Percentiles rank a stretch among this genome's conserved stretches.
Conservation (phyloP, 2,113 vertebrate genomes). For the Lamprologus sp. region DNA sequence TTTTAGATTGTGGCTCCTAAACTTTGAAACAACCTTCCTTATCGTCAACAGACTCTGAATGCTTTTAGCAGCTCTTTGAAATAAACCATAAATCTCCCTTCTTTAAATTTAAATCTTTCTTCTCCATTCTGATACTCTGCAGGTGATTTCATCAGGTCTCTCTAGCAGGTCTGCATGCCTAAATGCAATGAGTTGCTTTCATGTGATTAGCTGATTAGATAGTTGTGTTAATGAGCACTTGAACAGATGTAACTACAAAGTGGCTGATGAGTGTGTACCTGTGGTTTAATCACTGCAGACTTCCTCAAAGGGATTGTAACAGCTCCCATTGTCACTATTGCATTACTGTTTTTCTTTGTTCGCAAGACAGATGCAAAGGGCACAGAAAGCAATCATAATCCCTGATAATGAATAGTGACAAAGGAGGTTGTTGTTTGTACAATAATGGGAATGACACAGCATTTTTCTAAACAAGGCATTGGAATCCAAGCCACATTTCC, state of each 20-base stretch:
- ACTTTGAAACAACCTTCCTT: not conserved
- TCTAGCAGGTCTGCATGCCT: not conserved
- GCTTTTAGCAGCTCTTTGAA: not conserved
- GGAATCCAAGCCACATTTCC: conserved; percentile 19
- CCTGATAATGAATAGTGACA: not conserved
- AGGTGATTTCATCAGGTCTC: not conserved
- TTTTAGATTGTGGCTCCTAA: not conserved
- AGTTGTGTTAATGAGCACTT: not conserved
- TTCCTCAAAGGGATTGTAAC: not conserved
- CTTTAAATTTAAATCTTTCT: not conserved
- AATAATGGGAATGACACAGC: not conserved
- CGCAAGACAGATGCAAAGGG: not conserved
- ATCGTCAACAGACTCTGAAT: not conserved
- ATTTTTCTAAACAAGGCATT: conserved; percentile 1
- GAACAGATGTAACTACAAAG: not conserved
- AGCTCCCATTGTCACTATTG: not conserved
- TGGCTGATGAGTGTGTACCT: not conserved
- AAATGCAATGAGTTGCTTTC: not conserved
- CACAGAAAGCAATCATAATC: not conserved
- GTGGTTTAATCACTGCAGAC: not conserved
- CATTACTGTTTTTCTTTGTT: not conserved
- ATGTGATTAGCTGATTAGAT: not conserved
- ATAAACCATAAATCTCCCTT: not conserved
- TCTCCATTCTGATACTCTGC: not conserved
- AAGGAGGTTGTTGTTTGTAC: not conserved